A percentile compares a stretch with the other conserved stretches of the same genome.
Conservation (phyloP, 2,113 vertebrate species). For the Pogona vitticeps region DNA sequence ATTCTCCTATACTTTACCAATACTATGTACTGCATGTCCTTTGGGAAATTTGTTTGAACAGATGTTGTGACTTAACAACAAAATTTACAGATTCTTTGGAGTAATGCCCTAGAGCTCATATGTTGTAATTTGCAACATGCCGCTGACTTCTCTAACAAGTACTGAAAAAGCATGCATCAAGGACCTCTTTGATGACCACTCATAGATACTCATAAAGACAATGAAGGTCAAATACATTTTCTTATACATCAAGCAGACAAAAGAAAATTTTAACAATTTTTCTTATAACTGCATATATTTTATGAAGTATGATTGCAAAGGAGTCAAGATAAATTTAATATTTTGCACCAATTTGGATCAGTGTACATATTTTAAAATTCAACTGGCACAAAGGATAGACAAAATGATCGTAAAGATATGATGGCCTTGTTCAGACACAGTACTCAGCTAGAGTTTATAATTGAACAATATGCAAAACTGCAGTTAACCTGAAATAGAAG, state of each 20-base stretch:
- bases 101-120: constrained; percentile 35
- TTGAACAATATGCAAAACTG: neutral
- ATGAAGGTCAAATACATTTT: constrained; percentile 41
- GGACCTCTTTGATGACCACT: neutral
- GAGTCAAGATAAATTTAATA: constrained; percentile 4
- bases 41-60: constrained; percentile 61
- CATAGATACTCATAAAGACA: constrained; percentile 21
- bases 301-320: constrained; percentile 19
- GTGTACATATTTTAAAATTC: neutral
- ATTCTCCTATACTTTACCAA: constrained; percentile 23
- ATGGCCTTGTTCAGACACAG: no score
- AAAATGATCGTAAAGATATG: neutral
- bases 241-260: constrained; percentile 20
- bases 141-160: constrained; percentile 9
- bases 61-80: constrained; percentile 60
- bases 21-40: constrained; percentile 43
- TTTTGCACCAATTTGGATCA: neutral
- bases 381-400: neutral
- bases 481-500: neutral
- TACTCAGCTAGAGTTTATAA: neutral
- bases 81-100: constrained; percentile 60
- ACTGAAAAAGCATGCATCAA: constrained; percentile 39
- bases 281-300: constrained; percentile 11
- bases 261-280: neutral
- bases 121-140: constrained; percentile 55